Conservation (phyloP, 2,113 vertebrate genomes). For the Sialia sialis region DNA sequence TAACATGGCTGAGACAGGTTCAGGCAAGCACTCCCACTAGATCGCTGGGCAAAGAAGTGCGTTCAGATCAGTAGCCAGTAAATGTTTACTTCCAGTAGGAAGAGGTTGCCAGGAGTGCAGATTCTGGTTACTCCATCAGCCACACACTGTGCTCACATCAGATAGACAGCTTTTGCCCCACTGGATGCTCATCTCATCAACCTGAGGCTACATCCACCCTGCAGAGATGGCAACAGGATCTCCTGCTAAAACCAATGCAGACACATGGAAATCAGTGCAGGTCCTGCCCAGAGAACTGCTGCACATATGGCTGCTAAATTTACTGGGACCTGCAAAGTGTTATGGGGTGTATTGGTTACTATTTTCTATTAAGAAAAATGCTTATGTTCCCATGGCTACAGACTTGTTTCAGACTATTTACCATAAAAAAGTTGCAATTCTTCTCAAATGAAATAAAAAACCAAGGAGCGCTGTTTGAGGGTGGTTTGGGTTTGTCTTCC, state of each 20-base stretch:
- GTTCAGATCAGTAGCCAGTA: not conserved
- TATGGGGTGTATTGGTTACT: fast-evolving
- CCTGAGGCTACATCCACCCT: not conserved
- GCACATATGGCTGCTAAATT: not conserved
- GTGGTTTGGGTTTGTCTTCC: not conserved
- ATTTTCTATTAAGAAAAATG: not conserved
- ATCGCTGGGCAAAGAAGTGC: fast-evolving
- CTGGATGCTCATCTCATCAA: not conserved
- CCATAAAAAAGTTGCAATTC: not conserved
- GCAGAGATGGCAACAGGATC: not conserved
- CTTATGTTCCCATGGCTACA: not conserved
- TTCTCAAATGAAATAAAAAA: not conserved
- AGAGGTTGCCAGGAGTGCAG: not conserved
- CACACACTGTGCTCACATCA: not conserved
- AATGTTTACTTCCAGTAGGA: not conserved
- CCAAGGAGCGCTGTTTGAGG: not conserved
- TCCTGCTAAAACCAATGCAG: not conserved
- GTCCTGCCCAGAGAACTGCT: not conserved
- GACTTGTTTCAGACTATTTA: not conserved
- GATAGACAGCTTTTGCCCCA: not conserved
- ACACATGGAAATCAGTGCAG: fast-evolving
- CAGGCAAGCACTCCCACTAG: not conserved
- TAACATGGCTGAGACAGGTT: not conserved
- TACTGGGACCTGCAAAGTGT: not conserved
- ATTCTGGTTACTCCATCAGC: not conserved